Conservation (phyloP, 2,797 vertebrate genomes). For the Mus caroli region DNA sequence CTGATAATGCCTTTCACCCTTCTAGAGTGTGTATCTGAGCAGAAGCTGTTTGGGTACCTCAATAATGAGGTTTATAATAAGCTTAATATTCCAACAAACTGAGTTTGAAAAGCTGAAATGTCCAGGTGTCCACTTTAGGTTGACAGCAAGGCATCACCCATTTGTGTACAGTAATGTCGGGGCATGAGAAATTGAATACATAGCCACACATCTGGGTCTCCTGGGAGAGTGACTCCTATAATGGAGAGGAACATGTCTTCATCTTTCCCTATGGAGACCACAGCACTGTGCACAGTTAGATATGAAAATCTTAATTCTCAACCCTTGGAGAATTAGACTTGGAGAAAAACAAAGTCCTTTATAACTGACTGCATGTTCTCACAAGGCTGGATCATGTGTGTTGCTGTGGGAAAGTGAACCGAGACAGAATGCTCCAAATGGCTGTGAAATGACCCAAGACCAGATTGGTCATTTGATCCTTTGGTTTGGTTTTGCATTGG, state of each 20-base stretch:
- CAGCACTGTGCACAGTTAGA: neutral
- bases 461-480: constrained; percentile 21
- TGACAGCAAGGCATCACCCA: constrained; percentile 48
- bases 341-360: neutral
- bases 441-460: constrained; percentile 49
- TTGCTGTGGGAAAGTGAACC: constrained; percentile 47
- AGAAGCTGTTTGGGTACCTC: constrained; percentile 61
- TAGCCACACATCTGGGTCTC: neutral
- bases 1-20: constrained; percentile 50
- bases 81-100: constrained; percentile 68
- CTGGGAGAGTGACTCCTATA: neutral
- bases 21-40: constrained; percentile 54
- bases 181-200: neutral
- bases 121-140: constrained; percentile 17
- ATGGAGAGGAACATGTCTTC: neutral
- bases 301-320: neutral
- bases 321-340: neutral
- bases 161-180: neutral
- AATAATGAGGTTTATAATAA: constrained; percentile 67
- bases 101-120: constrained; percentile 46
- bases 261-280: neutral
- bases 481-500: constrained; percentile 48
- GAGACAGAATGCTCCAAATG: constrained; percentile 60
- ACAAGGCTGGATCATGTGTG: neutral
- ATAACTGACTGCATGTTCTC: neutral